Conservation (phyloP, 1,140 invertebrate species). For the Panagrolaimus sp. region DNA sequence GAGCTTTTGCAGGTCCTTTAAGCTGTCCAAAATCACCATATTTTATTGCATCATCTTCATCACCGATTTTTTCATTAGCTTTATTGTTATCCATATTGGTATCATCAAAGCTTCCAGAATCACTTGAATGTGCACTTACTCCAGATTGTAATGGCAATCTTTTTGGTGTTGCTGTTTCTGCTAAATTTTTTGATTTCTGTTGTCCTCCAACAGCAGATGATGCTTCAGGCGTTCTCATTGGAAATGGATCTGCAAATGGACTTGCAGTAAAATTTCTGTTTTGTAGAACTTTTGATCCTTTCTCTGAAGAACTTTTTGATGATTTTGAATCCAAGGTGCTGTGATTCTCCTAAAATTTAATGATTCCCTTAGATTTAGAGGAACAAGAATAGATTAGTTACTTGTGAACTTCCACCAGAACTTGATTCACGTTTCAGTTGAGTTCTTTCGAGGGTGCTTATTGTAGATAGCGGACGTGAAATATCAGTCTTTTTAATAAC, state of each 20-base stretch:
- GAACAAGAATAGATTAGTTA: no score
- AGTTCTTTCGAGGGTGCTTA: conserved; percentile 14
- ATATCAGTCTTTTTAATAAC: conserved; percentile 8
- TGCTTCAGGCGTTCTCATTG: conserved; percentile 20
- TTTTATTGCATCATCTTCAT: conserved; percentile 21
- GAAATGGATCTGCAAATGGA: conserved; percentile 28
- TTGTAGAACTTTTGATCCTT: not conserved
- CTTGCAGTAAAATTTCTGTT: not conserved
- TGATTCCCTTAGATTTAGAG: no score
- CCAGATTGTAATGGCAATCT: not conserved
- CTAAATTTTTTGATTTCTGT: not conserved
- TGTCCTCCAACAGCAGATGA: no score
- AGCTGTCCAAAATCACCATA: conserved; percentile 23
- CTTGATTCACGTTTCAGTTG: no score
- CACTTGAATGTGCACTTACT: not conserved
- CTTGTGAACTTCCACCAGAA: no score
- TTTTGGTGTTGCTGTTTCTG: not conserved
- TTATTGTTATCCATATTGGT: not conserved
- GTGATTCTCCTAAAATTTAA: no score
- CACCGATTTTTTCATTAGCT: conserved; percentile 9
- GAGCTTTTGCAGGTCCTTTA: conserved; percentile 31
- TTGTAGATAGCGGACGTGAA: conserved; percentile 24
- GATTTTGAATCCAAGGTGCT: no score
- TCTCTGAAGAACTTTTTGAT: no score
- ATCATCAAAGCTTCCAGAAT: conserved; percentile 12